Evolutionary conservation across 2,888 invertebrate species (phyloP).

Genomic region (Elmis aenea): DNA sequence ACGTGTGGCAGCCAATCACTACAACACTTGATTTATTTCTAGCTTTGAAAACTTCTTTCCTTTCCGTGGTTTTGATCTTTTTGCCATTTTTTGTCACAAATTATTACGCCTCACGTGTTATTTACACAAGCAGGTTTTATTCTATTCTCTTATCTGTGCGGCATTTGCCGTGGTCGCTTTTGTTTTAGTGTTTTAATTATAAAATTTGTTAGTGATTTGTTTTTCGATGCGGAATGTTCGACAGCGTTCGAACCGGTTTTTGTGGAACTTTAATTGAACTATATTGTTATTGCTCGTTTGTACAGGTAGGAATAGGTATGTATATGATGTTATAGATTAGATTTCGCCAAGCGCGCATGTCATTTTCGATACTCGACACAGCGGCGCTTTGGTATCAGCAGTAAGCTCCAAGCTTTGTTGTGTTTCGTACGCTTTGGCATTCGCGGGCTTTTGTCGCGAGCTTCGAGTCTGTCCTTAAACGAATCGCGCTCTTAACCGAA

Average conservation of each 20-base stretch:
- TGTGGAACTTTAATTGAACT: no score
- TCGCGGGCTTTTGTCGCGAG: slow-evolving; percentile 14
- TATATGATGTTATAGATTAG: slow-evolving; percentile 46
- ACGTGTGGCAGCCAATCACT: slow-evolving; percentile 30
- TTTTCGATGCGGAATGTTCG: no score
- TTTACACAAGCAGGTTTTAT: no score
- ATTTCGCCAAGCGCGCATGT: slow-evolving; percentile 44
- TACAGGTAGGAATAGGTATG: slow-evolving; percentile 19
- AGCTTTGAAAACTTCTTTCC: slow-evolving; percentile 28
- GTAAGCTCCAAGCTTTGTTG: slow-evolving; percentile 40
- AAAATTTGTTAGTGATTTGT: no score
- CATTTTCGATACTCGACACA: slow-evolving; percentile 32
- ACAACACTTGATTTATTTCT: slow-evolving; percentile 30
- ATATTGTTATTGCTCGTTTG: no score
- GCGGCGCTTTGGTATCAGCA: slow-evolving; percentile 33
- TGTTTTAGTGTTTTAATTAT: no score
- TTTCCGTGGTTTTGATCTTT: slow-evolving; percentile 13
- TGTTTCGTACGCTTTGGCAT: slow-evolving; percentile 23
- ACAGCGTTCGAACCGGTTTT: no score
- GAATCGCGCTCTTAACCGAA: no score
- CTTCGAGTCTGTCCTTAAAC: no score
- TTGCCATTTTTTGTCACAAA: slow-evolving; percentile 11
- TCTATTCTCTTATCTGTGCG: no score
- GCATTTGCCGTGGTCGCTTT: no score
- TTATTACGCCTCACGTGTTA: slow-evolving; percentile 9